Base-by-base conservation (phyloP, 2,888 invertebrate species). In the Spilosoma lubricipeda region DNA sequence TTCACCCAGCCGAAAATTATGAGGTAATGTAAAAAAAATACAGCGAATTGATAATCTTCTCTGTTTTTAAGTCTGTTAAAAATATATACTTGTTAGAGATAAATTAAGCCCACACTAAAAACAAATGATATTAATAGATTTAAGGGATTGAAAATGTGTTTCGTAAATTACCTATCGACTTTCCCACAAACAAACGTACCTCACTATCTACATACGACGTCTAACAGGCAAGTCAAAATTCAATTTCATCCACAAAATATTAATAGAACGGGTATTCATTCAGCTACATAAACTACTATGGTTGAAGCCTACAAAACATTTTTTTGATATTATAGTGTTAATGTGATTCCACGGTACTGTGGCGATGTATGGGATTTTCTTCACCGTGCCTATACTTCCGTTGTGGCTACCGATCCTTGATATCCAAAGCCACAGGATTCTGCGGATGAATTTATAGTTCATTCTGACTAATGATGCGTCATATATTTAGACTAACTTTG, bases 321-420 rank as follows among this genome's bases (percentile, higher is more conserved):
- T 71, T n/a, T 73, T 75, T 73, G 74, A 76, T 82, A 81, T 82
- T 75, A 68, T 73, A 64, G 75, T 78, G 78, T 74, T 79, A 69
- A 71, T 80, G 74, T 82, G 83, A 84, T 84, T 84, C 85, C 85
- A 85, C 85, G 83, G 80, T 45, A 76, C 70, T 65, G 20, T n/a
- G 76, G 70, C 66, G 71, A 75, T 20, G 76, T 67, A 79, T 78
- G 77, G 85, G 77, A 72, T 80, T 77, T 76, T 33, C 39, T 74
- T 36, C 65, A 76, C 69, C 30, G 39, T 68, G 65, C 74, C 63
- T 63, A 64, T 59, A 67, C 70, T 66, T 52, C 71, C 67, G 76
- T 66, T 81, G 81, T 69, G 82, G 80, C 80, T 72, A 73, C 77
- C 76, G 77, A 83, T 76, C 85, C 79, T 77, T 80, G 77, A 81